Evolutionary conservation across 2,113 vertebrate genomes (phyloP), one percentile per base, ranked within the genome.

Genomic region (Entomyzon cyanotis): DNA sequence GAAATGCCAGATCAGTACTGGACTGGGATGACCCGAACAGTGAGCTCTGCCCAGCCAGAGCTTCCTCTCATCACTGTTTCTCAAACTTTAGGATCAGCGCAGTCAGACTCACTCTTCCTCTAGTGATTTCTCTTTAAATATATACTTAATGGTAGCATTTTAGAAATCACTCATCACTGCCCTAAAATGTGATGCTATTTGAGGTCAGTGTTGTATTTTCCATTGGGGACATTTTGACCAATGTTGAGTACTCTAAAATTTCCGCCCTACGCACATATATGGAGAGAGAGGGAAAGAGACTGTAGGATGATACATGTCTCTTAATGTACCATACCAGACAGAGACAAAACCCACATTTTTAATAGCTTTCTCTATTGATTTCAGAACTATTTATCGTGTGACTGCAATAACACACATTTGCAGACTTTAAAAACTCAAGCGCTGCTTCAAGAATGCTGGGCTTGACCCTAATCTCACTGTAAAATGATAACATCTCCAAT

Each of bases 311-410:
- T 76, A 80, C 90, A 76, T 80, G 94, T 83, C n/a, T 80, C 82
- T 42, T 94, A 93, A 92, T 94, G 93, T 86, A 93, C 90, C 83
- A 22, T 47, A 13, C 92, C 12, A 97, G 94, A 93, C 88, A 84
- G 79, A 96, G 64, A 92, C 47, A 94, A 95, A 97, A 24, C 88
- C 95, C 94, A 96, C 95, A 95, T 67, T 95, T 96, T 92, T 93
- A 96, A 96, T 90, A 92, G 95, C 90, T 78, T 84, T 96, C 88
- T 74, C 31, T 94, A 96, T 90, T 86, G 93, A 97, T 95, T 96
- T 90, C 83, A 93, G 88, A 94, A 80, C 44, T 84, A 67, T 94
- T 84, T 84, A 31, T 94, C 92, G 70, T 74, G 64, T 84, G 79
- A 90, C 56, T 96, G 79, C 73, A 88, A 49, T 11, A 90, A 41